Evolutionary conservation across 35 echinoderm and acorn worm genomes (phyloP).

Genomic region (Ophiothrix spiculata): DNA sequence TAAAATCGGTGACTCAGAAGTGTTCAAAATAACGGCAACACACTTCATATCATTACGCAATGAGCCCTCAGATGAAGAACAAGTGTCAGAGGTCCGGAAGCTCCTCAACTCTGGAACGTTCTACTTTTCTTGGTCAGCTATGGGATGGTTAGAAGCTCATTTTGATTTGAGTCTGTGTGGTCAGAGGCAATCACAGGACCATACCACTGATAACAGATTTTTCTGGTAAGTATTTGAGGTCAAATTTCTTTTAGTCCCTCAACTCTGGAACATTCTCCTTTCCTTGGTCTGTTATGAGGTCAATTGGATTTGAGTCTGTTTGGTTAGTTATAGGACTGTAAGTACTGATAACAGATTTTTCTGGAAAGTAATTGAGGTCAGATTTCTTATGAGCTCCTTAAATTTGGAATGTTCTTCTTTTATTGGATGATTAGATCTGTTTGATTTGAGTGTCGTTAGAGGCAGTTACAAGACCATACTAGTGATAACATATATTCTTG

Average conservation of each 20-base stretch:
- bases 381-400: conserved; percentile 88
- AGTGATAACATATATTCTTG: conserved; percentile 96
- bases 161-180: conserved; percentile 95
- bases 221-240: conserved; percentile 94
- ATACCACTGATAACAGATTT: conserved; percentile 91
- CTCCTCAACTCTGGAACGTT: conserved; percentile 95
- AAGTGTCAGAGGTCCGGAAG: conserved; percentile 76
- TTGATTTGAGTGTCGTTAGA: conserved; percentile 91
- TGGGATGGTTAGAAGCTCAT: background rate
- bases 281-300: conserved; percentile 46
- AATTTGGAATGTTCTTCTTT: conserved; percentile 94
- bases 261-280: conserved; percentile 98
- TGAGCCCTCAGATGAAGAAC: conserved; percentile 77
- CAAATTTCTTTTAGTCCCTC: conserved; percentile 75
- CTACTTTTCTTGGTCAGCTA: conserved; percentile 85
- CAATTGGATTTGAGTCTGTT: conserved; percentile 88
- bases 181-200: conserved; percentile 79
- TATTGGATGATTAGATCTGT: conserved; percentile 49
- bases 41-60: conserved; percentile 80
- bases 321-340: conserved; percentile 81
- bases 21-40: conserved; percentile 93
- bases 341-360: conserved; percentile 94
- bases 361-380: conserved; percentile 72
- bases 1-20: conserved; percentile 72
- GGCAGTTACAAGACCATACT: conserved; percentile 80